These are phyloP conservation scores for Coelopa frigida DNA, from an alignment of 1,140 invertebrate genomes.

Conservation along the genomic window DNA sequence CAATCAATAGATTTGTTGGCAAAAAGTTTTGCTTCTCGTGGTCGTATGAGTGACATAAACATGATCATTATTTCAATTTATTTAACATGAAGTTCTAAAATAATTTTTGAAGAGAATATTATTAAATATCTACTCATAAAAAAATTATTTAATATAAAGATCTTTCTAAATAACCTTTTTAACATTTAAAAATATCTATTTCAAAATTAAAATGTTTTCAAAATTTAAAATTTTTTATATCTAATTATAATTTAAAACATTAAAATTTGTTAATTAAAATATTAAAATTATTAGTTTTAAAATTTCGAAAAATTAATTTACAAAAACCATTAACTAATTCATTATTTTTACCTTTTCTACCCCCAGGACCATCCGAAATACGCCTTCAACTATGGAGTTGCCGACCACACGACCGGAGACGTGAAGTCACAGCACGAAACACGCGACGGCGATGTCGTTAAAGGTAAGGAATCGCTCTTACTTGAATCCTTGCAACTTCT, in stretches of 20 bases:
- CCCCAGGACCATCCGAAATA: slow-evolving; percentile 48
- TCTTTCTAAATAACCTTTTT: neutral
- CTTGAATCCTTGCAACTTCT: neutral
- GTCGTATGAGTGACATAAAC: neutral
- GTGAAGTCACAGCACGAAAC: slow-evolving; percentile 48
- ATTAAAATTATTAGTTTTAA: neutral
- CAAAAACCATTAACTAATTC: neutral
- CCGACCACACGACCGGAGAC: slow-evolving; percentile 49
- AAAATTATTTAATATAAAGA: neutral
- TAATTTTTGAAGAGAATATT: neutral
- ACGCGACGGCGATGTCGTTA: slow-evolving; percentile 49
- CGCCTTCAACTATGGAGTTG: slow-evolving; percentile 50
- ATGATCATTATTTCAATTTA: neutral
- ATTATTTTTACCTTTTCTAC: slow-evolving; percentile 3
- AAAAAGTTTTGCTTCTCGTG: neutral
- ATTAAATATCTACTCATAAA: neutral
- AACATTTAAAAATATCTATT: neutral
- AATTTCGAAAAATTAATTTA: neutral
- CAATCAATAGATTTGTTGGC: neutral
- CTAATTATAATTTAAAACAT: neutral
- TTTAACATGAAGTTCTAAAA: neutral
- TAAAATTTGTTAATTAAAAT: neutral
- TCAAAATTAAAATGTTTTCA: neutral
- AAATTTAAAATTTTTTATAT: neutral
- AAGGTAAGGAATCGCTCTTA: slow-evolving; percentile 35